These are phyloP conservation scores for Paedocypris micromegethes DNA, from an alignment of 2,797 vertebrate genomes.

Conservation along the genomic window DNA sequence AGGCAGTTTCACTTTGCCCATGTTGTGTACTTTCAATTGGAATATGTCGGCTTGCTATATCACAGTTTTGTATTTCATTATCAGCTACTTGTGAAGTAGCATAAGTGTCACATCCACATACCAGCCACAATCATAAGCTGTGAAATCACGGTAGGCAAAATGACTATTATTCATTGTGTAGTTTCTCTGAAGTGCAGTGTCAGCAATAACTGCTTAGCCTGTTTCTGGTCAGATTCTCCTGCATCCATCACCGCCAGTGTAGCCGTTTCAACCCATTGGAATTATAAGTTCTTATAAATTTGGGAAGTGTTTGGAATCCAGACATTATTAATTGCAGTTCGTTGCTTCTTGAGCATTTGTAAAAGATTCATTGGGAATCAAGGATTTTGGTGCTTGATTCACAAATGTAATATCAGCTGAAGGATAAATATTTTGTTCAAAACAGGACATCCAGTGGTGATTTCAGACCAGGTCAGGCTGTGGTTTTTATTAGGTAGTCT, in stretches of 20 bases:
- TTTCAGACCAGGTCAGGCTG: constrained; percentile 10
- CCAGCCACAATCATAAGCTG: constrained; percentile 59
- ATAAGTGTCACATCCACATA: constrained; percentile 40
- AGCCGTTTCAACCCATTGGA: neutral
- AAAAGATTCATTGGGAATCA: constrained; percentile 8
- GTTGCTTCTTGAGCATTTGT: constrained; percentile 16
- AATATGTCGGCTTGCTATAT: constrained; percentile 69
- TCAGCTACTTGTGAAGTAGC: constrained; percentile 65
- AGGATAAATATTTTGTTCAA: neutral
- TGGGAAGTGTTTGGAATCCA: too few species aligned
- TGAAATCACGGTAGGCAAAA: constrained; percentile 58
- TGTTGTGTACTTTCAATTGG: constrained; percentile 57
- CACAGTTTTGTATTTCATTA: constrained; percentile 68
- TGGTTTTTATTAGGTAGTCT: constrained; percentile 62
- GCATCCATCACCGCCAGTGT: constrained; percentile 20
- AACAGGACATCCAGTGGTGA: constrained; percentile 3
- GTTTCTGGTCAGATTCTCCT: constrained; percentile 35
- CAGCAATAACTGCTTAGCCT: constrained; percentile 10
- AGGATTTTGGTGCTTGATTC: constrained; percentile 17
- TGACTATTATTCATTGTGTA: constrained; percentile 52
- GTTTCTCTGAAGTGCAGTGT: constrained; percentile 51
- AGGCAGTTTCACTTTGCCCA: constrained; percentile 55
- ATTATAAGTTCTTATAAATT: too few species aligned
- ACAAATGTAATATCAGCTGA: neutral
- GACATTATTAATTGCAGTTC: neutral